Conservation (phyloP, 2,797 vertebrate species). For the Synaphobranchus kaupii region DNA sequence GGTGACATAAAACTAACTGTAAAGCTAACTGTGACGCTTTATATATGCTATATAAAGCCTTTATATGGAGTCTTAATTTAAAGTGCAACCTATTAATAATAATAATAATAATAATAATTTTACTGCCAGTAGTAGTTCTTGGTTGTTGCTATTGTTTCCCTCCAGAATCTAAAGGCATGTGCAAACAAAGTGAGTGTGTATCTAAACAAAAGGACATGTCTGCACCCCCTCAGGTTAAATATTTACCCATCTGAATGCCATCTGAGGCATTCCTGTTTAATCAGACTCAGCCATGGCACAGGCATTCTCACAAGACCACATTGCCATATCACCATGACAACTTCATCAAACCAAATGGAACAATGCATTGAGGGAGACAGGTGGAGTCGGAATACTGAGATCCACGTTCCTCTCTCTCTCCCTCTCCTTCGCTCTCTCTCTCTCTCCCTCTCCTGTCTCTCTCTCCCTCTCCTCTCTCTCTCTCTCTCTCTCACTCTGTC, state of each 20-base stretch:
- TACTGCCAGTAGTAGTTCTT: too few species aligned
- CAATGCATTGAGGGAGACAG: background rate
- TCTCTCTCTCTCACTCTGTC: too few species aligned
- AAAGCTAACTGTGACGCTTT: too few species aligned
- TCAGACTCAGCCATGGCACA: background rate
- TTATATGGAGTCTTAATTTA: too few species aligned
- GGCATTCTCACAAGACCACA: background rate
- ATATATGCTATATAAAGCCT: too few species aligned
- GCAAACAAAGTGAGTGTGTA: background rate
- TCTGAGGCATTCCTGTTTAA: background rate
- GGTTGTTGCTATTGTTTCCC: background rate
- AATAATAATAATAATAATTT: too few species aligned
- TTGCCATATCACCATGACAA: slow-evolving; percentile 12
- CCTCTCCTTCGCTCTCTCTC: background rate
- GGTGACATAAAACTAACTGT: too few species aligned
- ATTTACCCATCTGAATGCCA: background rate
- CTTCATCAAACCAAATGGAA: background rate
- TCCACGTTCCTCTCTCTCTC: background rate
- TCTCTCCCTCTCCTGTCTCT: background rate
- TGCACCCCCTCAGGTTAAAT: background rate
- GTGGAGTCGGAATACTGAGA: background rate
- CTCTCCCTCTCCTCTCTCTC: background rate
- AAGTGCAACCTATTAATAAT: too few species aligned
- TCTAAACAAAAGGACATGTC: background rate
- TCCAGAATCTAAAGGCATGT: background rate